Evolutionary conservation across 2,888 invertebrate species (phyloP).

Genomic region (Caenorhabditis panamensis): DNA sequence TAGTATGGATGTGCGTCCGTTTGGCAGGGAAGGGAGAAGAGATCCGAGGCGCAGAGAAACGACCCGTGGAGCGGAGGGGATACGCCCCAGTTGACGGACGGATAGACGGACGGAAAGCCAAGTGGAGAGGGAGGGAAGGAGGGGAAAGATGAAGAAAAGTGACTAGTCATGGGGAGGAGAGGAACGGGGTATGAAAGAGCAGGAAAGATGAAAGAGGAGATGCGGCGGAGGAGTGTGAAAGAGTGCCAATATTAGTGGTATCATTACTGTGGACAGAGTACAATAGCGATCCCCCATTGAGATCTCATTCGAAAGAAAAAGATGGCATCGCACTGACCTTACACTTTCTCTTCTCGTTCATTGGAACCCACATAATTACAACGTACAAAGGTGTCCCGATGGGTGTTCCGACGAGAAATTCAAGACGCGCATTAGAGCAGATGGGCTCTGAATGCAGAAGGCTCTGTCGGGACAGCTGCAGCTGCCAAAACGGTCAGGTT

Average conservation of each 20-base stretch:
- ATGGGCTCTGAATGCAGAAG: background rate
- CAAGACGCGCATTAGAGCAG: background rate
- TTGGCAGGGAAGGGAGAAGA: background rate
- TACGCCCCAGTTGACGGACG: slow-evolving; percentile 10
- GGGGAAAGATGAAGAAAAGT: background rate
- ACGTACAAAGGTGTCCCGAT: background rate
- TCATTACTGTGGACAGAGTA: no score
- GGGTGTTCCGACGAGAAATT: background rate
- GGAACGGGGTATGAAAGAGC: no score
- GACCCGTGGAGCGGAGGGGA: background rate
- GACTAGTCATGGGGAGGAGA: background rate
- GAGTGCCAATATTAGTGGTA: no score
- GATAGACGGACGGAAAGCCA: background rate
- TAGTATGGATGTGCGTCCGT: background rate
- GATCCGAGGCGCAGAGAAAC: slow-evolving; percentile 1
- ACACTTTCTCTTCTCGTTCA: no score
- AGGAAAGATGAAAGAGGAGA: no score
- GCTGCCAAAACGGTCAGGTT: background rate
- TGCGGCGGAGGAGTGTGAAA: no score
- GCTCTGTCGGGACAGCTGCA: background rate
- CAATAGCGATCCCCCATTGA: no score
- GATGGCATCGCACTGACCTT: background rate
- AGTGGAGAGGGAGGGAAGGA: slow-evolving; percentile 4
- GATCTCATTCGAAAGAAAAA: no score
- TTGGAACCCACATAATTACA: background rate